phyloP scores from a whole-genome alignment of 1,140 invertebrate genomes.

The Bombus breviceps region DNA sequence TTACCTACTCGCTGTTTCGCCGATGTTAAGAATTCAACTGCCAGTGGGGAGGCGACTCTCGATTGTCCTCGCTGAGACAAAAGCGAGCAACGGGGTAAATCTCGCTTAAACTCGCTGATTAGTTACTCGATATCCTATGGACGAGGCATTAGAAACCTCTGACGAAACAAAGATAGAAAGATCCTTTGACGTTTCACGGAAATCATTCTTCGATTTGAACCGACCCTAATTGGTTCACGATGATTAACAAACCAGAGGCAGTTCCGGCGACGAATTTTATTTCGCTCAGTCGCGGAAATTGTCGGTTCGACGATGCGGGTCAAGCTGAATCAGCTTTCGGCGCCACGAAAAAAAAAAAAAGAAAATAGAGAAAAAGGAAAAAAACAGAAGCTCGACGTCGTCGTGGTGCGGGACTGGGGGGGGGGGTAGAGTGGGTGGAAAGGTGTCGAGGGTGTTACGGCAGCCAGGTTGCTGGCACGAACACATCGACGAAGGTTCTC shows the following conservation, averaged over 20 bases:
- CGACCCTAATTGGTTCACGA: conserved; percentile 68
- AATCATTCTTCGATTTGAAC: neutral
- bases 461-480: conserved; percentile 37
- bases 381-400: neutral
- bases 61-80: conserved; percentile 10
- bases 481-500: neutral
- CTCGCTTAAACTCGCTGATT: conserved; percentile 13
- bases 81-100: neutral
- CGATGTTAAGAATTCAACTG: neutral
- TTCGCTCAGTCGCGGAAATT: conserved; percentile 59
- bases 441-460: conserved; percentile 51
- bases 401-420: neutral
- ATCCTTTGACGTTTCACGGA: neutral
- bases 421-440: neutral
- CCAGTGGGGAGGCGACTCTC: neutral
- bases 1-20: neutral
- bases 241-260: conserved; percentile 69
- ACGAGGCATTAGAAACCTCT: neutral
- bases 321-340: conserved; percentile 74
- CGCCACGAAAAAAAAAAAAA: neutral
- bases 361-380: conserved; percentile 5
- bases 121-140: neutral
- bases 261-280: conserved; percentile 54
- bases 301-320: conserved; percentile 74
- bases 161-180: neutral